Conservation (phyloP, 2,888 invertebrate genomes). For the Linnaemya tessellans region DNA sequence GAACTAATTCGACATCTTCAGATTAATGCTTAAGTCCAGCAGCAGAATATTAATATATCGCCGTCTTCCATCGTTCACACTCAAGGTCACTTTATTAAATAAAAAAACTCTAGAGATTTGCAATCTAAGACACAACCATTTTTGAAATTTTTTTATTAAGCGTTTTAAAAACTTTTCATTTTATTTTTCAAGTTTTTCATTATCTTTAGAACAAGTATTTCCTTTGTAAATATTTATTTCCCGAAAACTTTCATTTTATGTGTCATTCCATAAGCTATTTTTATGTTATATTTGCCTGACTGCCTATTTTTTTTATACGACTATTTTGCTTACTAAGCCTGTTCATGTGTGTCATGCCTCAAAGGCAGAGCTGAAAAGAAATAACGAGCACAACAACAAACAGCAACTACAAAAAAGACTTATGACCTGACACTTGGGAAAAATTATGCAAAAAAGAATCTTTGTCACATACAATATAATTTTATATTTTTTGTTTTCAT, state of each 20-base stretch:
- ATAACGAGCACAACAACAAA: constrained; percentile 35
- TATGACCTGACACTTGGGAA: constrained; percentile 72
- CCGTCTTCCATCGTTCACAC: no score
- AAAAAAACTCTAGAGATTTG: constrained; percentile 15
- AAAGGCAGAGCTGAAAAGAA: constrained; percentile 55
- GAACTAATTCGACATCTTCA: no score
- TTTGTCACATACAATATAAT: constrained; percentile 63
- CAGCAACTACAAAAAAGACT: constrained; percentile 60
- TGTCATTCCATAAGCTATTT: constrained; percentile 32
- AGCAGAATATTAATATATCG: no score
- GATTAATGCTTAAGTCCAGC: no score
- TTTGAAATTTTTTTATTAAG: constrained; percentile 8
- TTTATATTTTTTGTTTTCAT: background rate
- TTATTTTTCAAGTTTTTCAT: constrained; percentile 11
- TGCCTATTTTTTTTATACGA: background rate
- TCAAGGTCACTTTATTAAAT: constrained; percentile 19
- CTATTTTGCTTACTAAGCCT: constrained; percentile 45
- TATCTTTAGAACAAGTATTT: constrained; percentile 41
- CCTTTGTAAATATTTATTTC: constrained; percentile 62
- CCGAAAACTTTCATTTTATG: constrained; percentile 64
- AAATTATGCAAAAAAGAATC: constrained; percentile 69
- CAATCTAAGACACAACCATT: background rate
- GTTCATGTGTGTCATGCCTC: constrained; percentile 66
- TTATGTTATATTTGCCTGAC: background rate
- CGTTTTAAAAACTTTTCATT: constrained; percentile 9